phyloP scores from a whole-genome alignment of 1,140 invertebrate species.

The Caenorhabditis latens region DNA sequence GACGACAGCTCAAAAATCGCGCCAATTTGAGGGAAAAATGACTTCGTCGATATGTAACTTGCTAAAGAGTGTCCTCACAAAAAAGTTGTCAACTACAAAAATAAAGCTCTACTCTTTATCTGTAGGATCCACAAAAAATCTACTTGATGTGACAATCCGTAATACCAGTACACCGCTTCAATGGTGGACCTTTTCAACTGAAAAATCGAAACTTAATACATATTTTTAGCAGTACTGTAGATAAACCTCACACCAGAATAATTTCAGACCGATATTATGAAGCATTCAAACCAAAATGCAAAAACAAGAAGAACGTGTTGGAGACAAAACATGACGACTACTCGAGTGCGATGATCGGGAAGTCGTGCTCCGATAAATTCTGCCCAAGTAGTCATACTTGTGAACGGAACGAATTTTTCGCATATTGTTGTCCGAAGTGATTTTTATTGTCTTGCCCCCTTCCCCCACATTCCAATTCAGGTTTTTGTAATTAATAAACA shows the following conservation, averaged over 20 bases:
- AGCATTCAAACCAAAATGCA: slow-evolving; percentile 24
- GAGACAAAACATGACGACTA: slow-evolving; percentile 2
- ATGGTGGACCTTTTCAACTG: too few relatives aligned
- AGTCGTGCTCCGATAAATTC: slow-evolving; percentile 61
- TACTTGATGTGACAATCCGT: too few relatives aligned
- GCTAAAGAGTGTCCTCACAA: too few relatives aligned
- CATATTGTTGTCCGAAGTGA: slow-evolving; percentile 54
- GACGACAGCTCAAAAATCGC: too few relatives aligned
- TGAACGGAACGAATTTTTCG: slow-evolving; percentile 54
- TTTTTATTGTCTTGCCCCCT: neutral
- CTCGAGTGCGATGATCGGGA: slow-evolving; percentile 52
- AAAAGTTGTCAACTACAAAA: too few relatives aligned
- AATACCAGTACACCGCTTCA: too few relatives aligned
- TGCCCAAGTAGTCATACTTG: slow-evolving; percentile 58
- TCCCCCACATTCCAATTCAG: neutral
- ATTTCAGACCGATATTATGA: slow-evolving; percentile 5
- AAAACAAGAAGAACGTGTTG: neutral
- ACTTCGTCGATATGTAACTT: too few relatives aligned
- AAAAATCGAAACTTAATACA: too few relatives aligned
- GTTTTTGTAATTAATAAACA: neutral
- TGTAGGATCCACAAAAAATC: too few relatives aligned
- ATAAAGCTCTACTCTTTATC: too few relatives aligned
- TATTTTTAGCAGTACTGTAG: too few relatives aligned
- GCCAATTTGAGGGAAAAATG: too few relatives aligned
- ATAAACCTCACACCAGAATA: neutral